Base-by-base conservation (phyloP, 2,113 vertebrate genomes). In the Amazona vittata region DNA sequence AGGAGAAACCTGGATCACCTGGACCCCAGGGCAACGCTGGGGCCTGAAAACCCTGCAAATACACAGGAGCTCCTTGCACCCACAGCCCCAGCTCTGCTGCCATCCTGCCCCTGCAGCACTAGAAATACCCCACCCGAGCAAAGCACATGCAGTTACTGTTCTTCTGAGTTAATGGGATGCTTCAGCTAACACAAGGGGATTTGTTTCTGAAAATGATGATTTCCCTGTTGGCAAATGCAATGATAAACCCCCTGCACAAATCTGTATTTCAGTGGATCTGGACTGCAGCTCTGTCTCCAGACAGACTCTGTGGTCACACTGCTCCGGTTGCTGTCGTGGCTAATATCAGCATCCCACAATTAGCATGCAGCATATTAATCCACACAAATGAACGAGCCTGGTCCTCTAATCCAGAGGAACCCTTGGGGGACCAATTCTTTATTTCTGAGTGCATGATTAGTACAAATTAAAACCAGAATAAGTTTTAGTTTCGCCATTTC, bases 381-480 rank as follows among this genome's bases (percentile, higher is more conserved):
- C 13, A 2, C 57, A 71, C 20, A 5, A 94, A 88, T 78, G 90
- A 83, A 53, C 60, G 19, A 94, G 44, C 82, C 57, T 16, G 29
- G 80, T 80, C 91, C 68, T 96, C 83, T 78, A 81, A 85, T 89
- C 96, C 96, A 96, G 92, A 75, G 95, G 78, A 94, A 67, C 76
- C 79, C 96, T 91, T 94, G 86, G 60, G 95, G 95, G 97, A 96
- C 59, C 83, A 94, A 96, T 96, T 94, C 86, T 95, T 96, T 95
- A 95, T 74, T 95, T 94, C 89, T 14, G 28, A 97, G 80, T 41
- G 67, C 18, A 46, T 80, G 87, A 97, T 97, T 97, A 97, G 89
- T 94, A 91, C 91, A 96, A 88, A 97, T 97, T 97, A 97, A 97
- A 96, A 69, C 55, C 78, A 81, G 39, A 96, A 95, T 90, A 93